Base-by-base conservation (phyloP, 2,113 vertebrate genomes). In the Gobio gobio region DNA sequence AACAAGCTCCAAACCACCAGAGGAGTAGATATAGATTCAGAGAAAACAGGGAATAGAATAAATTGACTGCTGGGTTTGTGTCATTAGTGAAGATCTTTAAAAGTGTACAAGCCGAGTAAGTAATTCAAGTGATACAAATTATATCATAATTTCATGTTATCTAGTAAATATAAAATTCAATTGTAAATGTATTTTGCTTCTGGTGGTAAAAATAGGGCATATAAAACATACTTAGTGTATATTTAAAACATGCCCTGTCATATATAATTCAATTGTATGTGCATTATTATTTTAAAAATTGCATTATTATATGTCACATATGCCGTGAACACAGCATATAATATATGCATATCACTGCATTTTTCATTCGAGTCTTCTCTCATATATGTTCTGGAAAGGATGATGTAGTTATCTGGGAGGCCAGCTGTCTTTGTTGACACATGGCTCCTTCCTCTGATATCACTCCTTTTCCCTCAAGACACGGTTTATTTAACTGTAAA, bases 351-450 rank as follows among this genome's bases (percentile, higher is more conserved):
- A 36, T 58, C 51, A 77, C 18, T 77, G 51, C 75, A 56, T 77
- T 77, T 77, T 58, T 76, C 74, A 76, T 76, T 76, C 0, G 9
- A 20, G 47, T 16, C 24, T 66, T 33, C 26, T 70, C 63, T 36
- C 10, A 24, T 24, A 36, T 47, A 54, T 78, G 29, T 78, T 36
- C 29, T 56, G 29, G 18, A 78, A 74, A 47, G 70, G 18, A 78
- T 29, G 43, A 36, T 40, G 81, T 61, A 76, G 43, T 84, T 77
- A 84, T 83, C 82, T 63, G 56, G 26, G 74, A 82, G 78, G 47
- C 54, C 86, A 78, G 33, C 64, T 83, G 51, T 64, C 70, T 16
- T 61, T 80, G 68, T 63, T 78, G 66, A 73, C 24, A 70, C 68
- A 20, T 66, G 16, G 47, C 10, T 70, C 1, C 54, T 18, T 43